Percentiles rank a stretch among this genome's conserved stretches.
These are phyloP conservation scores for Centroberyx gerrardi DNA, from an alignment of 2,797 vertebrate species.

Conservation along the genomic window DNA sequence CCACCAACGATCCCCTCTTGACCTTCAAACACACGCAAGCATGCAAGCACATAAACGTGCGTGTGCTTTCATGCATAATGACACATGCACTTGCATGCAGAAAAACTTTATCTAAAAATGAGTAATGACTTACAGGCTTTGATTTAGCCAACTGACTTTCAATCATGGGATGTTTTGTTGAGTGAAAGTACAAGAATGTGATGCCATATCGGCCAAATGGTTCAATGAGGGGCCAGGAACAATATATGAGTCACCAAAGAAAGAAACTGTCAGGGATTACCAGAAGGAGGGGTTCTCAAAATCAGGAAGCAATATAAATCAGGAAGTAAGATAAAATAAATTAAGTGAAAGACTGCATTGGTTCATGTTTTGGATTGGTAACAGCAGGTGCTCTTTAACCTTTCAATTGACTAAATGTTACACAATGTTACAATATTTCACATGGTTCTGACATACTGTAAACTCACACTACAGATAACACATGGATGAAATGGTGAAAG, in stretches of 20 bases:
- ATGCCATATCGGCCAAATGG: slow-evolving; percentile 25
- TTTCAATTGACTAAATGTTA: slow-evolving; percentile 24
- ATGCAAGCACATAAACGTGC: slow-evolving; percentile 28
- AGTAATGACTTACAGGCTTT: slow-evolving; percentile 38
- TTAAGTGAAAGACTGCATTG: background rate
- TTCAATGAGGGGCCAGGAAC: slow-evolving; percentile 37
- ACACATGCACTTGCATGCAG: slow-evolving; percentile 32
- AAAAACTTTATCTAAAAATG: slow-evolving; percentile 50
- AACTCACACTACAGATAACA: slow-evolving; percentile 48
- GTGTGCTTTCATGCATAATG: slow-evolving; percentile 10
- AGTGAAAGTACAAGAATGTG: slow-evolving; percentile 25
- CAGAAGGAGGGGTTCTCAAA: slow-evolving; percentile 1
- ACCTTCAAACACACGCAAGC: slow-evolving; percentile 51
- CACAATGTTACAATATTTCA: slow-evolving; percentile 8
- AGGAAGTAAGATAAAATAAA: background rate
- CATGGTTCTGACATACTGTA: slow-evolving; percentile 40
- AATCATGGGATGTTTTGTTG: background rate
- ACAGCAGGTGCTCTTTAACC: slow-evolving; percentile 25
- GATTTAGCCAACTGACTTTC: slow-evolving; percentile 43
- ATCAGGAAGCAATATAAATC: slow-evolving; percentile 24
- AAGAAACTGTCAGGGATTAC: background rate
- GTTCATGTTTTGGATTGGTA: slow-evolving; percentile 4
- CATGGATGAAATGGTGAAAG: slow-evolving; percentile 26
- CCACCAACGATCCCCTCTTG: slow-evolving; percentile 64
- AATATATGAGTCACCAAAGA: slow-evolving; percentile 34